A percentile compares a stretch with the other conserved stretches of the same genome.
Evolutionary conservation across 2,797 vertebrate genomes (phyloP).

Genomic region (Macrochelys suwanniensis): DNA sequence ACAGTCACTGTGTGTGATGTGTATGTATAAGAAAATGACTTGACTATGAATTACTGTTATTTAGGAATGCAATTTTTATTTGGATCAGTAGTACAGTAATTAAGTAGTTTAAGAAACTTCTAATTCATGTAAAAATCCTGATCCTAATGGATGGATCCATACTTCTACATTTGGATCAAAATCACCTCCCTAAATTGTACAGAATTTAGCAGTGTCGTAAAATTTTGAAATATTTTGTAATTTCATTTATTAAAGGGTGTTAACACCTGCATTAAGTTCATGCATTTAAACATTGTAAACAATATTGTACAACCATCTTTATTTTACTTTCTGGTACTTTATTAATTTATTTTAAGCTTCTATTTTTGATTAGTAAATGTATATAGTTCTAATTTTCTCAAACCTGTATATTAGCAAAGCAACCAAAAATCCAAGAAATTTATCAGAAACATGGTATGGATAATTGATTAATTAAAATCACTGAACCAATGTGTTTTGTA

Average conservation of each 20-base stretch:
- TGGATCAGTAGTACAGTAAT: neutral
- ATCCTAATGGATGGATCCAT: neutral
- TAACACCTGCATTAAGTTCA: neutral
- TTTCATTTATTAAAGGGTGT: neutral
- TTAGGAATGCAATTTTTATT: neutral
- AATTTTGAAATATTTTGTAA: neutral
- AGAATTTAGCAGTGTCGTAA: neutral
- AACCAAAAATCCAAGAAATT: slow-evolving; percentile 23
- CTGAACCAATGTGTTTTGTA: neutral
- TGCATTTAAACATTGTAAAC: neutral
- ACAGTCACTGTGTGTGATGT: neutral
- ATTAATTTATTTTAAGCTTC: slow-evolving; percentile 14
- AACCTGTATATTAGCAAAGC: neutral
- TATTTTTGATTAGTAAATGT: slow-evolving; percentile 7
- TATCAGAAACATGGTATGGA: neutral
- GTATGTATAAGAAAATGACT: fast-evolving
- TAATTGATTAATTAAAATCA: slow-evolving; percentile 37
- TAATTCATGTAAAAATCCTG: neutral
- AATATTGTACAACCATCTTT: neutral
- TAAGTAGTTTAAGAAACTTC: slow-evolving; percentile 4
- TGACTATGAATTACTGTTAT: neutral
- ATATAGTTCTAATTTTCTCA: slow-evolving; percentile 3
- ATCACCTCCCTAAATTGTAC: neutral
- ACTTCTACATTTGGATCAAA: slow-evolving; percentile 28
- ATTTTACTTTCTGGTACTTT: neutral